These are phyloP conservation scores for Gallinago solitaria DNA, from an alignment of 2,797 vertebrate genomes.

Conservation along the genomic window DNA sequence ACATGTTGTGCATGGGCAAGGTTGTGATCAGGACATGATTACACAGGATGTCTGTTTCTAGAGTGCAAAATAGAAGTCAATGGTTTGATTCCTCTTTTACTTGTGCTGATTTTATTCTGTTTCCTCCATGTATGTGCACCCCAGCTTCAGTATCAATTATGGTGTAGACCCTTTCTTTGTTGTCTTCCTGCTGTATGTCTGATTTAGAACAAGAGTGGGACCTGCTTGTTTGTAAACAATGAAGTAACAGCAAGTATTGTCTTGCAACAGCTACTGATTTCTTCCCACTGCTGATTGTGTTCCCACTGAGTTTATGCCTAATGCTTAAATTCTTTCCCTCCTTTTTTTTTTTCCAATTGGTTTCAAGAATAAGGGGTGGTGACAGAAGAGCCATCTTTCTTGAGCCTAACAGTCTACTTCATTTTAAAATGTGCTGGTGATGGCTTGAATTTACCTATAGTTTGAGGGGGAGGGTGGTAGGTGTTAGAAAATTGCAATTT, in stretches of 20 bases:
- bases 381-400: neutral
- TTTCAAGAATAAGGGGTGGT: neutral
- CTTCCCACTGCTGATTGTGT: neutral
- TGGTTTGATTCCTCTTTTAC: neutral
- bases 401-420: neutral
- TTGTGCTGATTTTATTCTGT: neutral
- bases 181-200: neutral
- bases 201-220: neutral
- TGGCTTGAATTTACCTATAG: neutral
- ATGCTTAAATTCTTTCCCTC: rapidly evolving
- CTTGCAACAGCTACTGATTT: neutral
- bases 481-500: neutral
- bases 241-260: neutral
- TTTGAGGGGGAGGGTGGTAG: neutral
- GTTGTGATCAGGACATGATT: neutral
- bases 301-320: neutral
- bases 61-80: neutral
- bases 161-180: neutral
- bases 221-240: neutral
- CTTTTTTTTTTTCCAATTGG: neutral
- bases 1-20: neutral
- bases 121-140: neutral
- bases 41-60: neutral
- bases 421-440: neutral
- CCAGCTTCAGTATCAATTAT: neutral